These are phyloP conservation scores for Chaetogeoica ovagalla DNA, from an alignment of 2,888 invertebrate genomes.

Conservation along the genomic window DNA sequence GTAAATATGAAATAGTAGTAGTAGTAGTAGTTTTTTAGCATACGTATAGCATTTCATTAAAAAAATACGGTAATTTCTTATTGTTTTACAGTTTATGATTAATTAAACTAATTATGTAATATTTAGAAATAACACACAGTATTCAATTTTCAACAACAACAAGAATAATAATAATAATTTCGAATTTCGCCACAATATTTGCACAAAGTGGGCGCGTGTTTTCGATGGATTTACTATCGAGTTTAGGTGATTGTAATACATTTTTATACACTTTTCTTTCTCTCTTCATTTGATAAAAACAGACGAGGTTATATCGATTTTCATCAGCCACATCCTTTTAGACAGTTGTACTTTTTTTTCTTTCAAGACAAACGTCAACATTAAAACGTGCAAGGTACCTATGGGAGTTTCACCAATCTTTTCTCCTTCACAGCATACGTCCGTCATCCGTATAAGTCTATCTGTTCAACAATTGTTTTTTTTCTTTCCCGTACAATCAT, in stretches of 20 bases:
- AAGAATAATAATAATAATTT: conserved; percentile 47
- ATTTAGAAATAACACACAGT: no score
- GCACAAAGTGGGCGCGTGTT: background rate
- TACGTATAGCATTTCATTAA: no score
- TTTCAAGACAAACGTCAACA: conserved; percentile 33
- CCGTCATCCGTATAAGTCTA: conserved; percentile 10
- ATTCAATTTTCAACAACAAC: no score
- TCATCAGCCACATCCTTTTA: conserved; percentile 27
- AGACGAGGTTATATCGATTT: conserved; percentile 32
- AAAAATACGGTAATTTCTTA: no score
- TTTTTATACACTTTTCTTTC: conserved; percentile 19
- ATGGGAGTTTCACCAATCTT: conserved; percentile 37
- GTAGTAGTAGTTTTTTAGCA: no score
- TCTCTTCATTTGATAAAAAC: background rate
- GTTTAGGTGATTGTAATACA: conserved; percentile 13
- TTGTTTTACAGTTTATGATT: no score
- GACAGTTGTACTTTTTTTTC: conserved; percentile 4
- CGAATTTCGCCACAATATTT: conserved; percentile 13
- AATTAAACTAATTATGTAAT: no score
- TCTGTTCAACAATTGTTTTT: conserved; percentile 3
- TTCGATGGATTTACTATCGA: conserved; percentile 30
- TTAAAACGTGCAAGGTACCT: background rate
- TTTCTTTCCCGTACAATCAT: background rate
- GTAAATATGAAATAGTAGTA: no score
- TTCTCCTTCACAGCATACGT: conserved; percentile 14